Evolutionary conservation across 1,140 invertebrate species (phyloP), one percentile per base, ranked within the genome.

Genomic region (Tachypleus tridentatus): DNA sequence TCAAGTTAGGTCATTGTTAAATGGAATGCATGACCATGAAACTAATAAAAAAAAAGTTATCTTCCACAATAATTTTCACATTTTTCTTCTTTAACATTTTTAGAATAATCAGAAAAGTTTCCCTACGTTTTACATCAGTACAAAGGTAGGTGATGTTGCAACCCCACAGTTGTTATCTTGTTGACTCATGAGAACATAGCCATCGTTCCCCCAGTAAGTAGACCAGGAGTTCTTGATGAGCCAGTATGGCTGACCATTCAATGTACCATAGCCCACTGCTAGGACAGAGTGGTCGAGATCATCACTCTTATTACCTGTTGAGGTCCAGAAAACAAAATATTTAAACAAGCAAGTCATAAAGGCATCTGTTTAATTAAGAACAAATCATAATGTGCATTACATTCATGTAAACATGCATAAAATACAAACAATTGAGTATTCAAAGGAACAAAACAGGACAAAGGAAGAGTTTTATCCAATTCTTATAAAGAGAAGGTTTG

Each of bases 91-190:
- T 29, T 29, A 29, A 29, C 29, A 29, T 29, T 29, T 29, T 29
- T 29, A 29, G 29, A 29, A 29, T 29, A 29, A 29, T 29, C 29
- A 29, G 29, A 29, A 29, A 29, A 29, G 29, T 29, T 29, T 29
- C 29, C 29, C 29, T 29, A 29, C 0, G 29, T 29, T 54, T 66
- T 56, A 65, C 67, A 68, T 60, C 50, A 63, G 29, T n/a, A 69
- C 68, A 51, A 64, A 69, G 49, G 68, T 69, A 48, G 68, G 68
- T 47, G 61, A 61, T 11, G 68, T 69, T 50, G 68, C 63, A 75
- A 97, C 86, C 72, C 94, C 93, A 77, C 94, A 98, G 73, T 76
- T 74, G 72, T 81, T 76, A 64, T 73, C 69, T 57, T 75, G 73
- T 70, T 82, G 80, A 7, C 73, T 73, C 74, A 83, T 83, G 57